These are phyloP conservation scores for Hesperophylax magnus DNA, from an alignment of 1,140 invertebrate genomes.

Conservation along the genomic window DNA sequence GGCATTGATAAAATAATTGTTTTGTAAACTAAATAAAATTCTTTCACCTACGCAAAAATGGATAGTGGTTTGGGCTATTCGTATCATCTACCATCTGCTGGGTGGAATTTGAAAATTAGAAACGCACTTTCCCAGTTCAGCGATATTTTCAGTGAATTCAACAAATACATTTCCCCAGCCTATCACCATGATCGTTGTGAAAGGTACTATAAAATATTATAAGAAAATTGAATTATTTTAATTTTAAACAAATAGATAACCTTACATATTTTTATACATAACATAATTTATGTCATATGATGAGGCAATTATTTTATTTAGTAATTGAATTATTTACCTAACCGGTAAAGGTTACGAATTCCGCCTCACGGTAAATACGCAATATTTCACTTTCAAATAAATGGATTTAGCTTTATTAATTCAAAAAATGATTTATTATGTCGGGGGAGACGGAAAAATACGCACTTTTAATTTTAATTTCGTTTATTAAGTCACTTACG, in stretches of 20 bases:
- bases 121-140: constrained; percentile 90
- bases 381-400: too few species aligned
- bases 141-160: constrained; percentile 96
- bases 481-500: too few species aligned
- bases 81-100: constrained; percentile 87
- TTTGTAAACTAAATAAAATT: constrained; percentile 1
- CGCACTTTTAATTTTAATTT: too few species aligned
- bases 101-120: constrained; percentile 82
- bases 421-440: too few species aligned
- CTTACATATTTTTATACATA: background rate
- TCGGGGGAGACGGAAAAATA: too few species aligned
- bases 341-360: too few species aligned
- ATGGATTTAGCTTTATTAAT: too few species aligned
- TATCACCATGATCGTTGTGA: constrained; percentile 97
- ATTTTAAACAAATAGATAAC: background rate
- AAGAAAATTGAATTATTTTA: background rate
- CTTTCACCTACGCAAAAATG: constrained; percentile 58
- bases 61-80: constrained; percentile 82
- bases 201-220: constrained; percentile 73
- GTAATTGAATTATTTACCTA: too few species aligned
- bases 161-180: constrained; percentile 94
- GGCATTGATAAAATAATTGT: background rate
- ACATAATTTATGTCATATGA: too few species aligned
- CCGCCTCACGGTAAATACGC: too few species aligned
- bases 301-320: too few species aligned